A percentile compares a stretch with the other conserved stretches of the same genome.
Conservation (phyloP, 2,113 vertebrate species). For the Atrichornis clamosus region DNA sequence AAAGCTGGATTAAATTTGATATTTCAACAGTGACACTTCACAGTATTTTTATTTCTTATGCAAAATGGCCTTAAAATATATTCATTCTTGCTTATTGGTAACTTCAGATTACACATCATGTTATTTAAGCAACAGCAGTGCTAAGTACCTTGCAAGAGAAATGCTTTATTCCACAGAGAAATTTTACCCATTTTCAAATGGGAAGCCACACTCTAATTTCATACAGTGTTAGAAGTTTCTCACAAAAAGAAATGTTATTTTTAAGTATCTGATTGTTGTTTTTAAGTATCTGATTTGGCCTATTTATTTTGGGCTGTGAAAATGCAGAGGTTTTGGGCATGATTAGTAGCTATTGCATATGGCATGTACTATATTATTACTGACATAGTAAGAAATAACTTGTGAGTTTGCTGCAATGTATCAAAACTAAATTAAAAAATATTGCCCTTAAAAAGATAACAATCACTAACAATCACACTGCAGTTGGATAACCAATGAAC, state of each 20-base stretch:
- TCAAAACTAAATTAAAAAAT: not conserved
- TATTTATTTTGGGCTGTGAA: not conserved
- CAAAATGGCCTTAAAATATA: not conserved
- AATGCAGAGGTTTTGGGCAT: not conserved
- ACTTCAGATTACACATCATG: not conserved
- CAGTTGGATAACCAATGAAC: not conserved
- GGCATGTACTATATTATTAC: not conserved
- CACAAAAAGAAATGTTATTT: not conserved
- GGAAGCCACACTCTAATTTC: not conserved
- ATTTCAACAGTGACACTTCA: not conserved
- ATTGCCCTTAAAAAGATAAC: not conserved
- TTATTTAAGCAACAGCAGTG: not conserved
- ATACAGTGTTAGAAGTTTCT: not conserved
- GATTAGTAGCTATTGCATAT: not conserved
- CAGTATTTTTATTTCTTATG: not conserved
- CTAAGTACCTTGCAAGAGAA: not conserved
- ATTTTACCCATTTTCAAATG: not conserved
- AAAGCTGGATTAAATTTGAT: not conserved
- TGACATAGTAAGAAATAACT: not conserved
- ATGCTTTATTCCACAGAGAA: not conserved
- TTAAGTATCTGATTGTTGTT: not conserved
- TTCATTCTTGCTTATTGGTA: not conserved
- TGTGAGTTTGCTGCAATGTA: not conserved
- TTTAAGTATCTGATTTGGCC: not conserved
- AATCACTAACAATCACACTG: not conserved